Base-by-base conservation (phyloP, 64 coral and sea anemone genomes). In the Exaiptasia diaphana region DNA sequence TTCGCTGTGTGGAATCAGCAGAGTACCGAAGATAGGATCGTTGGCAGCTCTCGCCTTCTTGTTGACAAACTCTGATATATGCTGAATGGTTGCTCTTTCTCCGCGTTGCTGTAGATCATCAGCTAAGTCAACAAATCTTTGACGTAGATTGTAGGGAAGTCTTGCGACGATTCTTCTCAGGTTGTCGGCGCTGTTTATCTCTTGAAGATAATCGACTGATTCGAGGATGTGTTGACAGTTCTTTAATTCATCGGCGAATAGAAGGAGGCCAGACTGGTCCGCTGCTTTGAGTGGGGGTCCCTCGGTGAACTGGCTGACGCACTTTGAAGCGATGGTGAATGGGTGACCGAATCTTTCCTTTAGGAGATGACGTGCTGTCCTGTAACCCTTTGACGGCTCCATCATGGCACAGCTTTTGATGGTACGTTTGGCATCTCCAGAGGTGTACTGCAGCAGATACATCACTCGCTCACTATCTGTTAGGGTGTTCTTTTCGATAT, bases 181-280 rank as follows among this genome's bases (percentile, higher is more conserved):
- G 53, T 85, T 85, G 29, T 85, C 82, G 40, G 69, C 82, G n/a
- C 82, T 75, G 30, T 85, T 85, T 12, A 85, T 59, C 35, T 85
- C 82, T 2, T n/a, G n/a, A n/a, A n/a, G n/a, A n/a, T n/a, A n/a
- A n/a, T n/a, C n/a, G n/a, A n/a, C n/a, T n/a, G n/a, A n/a, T n/a
- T n/a, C n/a, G n/a, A n/a, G n/a, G n/a, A n/a, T n/a, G n/a, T n/a
- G n/a, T n/a, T n/a, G n/a, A n/a, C n/a, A n/a, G n/a, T n/a, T n/a
- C n/a, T n/a, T n/a, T n/a, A n/a, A n/a, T n/a, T n/a, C n/a, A n/a
- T n/a, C n/a, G n/a, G n/a, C n/a, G n/a, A n/a, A n/a, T n/a, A n/a
- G n/a, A n/a, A n/a, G n/a, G n/a, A n/a, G n/a, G n/a, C n/a, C n/a
- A n/a, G n/a, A n/a, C n/a, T n/a, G n/a, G n/a, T n/a, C n/a, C n/a